Evolutionary conservation across 2,797 vertebrate genomes (phyloP), one percentile per base, ranked within the genome.

Genomic region (Epinephelus malabaricus): DNA sequence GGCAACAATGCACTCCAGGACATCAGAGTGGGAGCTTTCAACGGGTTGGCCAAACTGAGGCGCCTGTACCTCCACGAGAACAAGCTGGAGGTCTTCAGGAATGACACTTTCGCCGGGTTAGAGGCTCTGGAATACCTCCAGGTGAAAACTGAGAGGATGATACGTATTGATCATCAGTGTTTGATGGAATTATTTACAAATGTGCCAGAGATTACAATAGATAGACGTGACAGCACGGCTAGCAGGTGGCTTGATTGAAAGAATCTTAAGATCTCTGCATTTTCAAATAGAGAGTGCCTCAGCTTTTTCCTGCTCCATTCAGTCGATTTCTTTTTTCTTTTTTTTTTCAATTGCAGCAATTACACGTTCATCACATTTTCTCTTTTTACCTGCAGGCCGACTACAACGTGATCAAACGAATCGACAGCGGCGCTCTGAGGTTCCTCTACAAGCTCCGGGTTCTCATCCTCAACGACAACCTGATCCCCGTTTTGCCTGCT

Each of bases 1-100:
- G 98, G 98, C 93, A 99, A 98, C 96, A 99, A 99, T 91, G 98
- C 97, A 76, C 96, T 99, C 95, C 98, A 99, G 95, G 98, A 99
- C 93, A 98, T 99, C 91, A 97, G 97, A 92, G 97, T 98, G 69
- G 98, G 98, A 90, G 96, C 98, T 86, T 99, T 99, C 82, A 92
- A 99, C 69, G 98, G 98, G 76, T 93, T 99, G 93, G 97, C 98
- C 94, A 96, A 97, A 84, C 96, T 99, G 84, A 97, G 97, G 87
- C 96, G 98, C 64, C 94, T 99, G 89, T 98, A 99, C 88, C 97
- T 99, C 83, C 98, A 99, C 68, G 98, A 99, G 94, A 99, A 99
- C 95, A 99, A 99, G 95, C 96, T 99, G 94, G 98, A 99, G 90
- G 97, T 97, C 62, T 99, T 99, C 91, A 97, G 97, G 77, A 99